Base-by-base conservation (phyloP, 2,888 invertebrate species). In the Temnothorax rugatulus region DNA sequence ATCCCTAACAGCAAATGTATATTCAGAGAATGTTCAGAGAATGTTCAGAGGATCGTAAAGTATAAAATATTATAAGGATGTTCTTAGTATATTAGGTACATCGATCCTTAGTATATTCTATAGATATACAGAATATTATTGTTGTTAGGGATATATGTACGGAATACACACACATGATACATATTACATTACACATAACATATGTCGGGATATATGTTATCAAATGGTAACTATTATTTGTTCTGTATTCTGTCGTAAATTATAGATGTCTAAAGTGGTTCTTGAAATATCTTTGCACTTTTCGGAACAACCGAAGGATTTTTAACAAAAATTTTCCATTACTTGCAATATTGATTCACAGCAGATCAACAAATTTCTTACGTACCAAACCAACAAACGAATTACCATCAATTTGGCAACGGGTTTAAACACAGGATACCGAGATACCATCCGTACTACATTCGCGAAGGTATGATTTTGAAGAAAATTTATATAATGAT, bases 311-410 rank as follows among this genome's bases (percentile, higher is more conserved):
- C 21, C 4, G 8, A 61, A 44, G 15, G 1, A 74, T 47, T 59
- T n/a, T 29, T n/a, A n/a, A 61, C 50, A 44, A n/a, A n/a, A 61
- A 15, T 47, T 66, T 61, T 25, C 69, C 25, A 59, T 59, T 47
- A 52, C 64, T 21, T 57, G 44, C 29, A 15, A 69, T 68, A 76
- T 11, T 64, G 50, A 68, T 79, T 59, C 54, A 47, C 57, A 66
- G 44, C 68, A 66, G 34, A 71, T 71, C 71, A 57, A 11, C 41
- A 73, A 41, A 73, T 73, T 73, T 25, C 41, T 73, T 59, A 25
- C 18, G 41, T 57, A 73, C 25, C 41, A 25, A 57, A 57, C 1
- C 59, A 74, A 44, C 29, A 61, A 61, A 61, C n/a, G 74, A 74
- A 74, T 74, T 44, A 74, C 11, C 44, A 29, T 4, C 61, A 74